Base-by-base conservation (phyloP, 2,797 vertebrate genomes). In the Betta splendens region DNA sequence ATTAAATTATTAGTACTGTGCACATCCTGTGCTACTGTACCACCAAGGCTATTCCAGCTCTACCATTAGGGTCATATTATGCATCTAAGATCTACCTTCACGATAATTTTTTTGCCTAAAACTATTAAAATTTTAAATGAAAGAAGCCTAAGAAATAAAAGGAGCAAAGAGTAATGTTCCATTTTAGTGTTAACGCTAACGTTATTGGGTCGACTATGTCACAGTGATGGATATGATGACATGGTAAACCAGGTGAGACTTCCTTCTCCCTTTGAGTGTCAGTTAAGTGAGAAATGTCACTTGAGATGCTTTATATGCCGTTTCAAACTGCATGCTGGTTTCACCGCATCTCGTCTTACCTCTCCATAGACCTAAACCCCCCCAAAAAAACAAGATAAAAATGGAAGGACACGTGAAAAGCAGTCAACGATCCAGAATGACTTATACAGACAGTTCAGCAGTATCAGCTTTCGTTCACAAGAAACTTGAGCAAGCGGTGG, bases 301-400 rank as follows among this genome's bases (percentile, higher is more conserved):
- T 68, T 35, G 53, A 46, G 48, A 44, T 4, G 20, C 39, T 64
- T 54, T 26, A 44, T 12, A 50, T 43, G 53, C 52, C 64, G 53
- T 43, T 22, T 56, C n/a, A 20, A 68, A 64, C 70, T 48, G 83
- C 92, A 95, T 94, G 92, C 89, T 89, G 84, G 79, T 83, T 86
- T 68, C 89, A 88, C 80, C 83, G 77, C 85, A 85, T 89, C 87
- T 82, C 64, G 55, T 89, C 95, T 98, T 98, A 98, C 96, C 96
- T 98, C 94, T 96, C 95, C 89, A 96, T 94, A 83, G 94, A 96
- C 93, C 95, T 98, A 94, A 67, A 94, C 83, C 87, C 89, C 84
- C 89, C 91, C 62, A 65, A 70, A 89, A 93, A 91, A 94, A 58
- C 93, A 92, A 93, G 90, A 83, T 67, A 92, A 90, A 91, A 93